phyloP scores from a whole-genome alignment of 2,113 vertebrate genomes.

The Menidia beryllina region DNA sequence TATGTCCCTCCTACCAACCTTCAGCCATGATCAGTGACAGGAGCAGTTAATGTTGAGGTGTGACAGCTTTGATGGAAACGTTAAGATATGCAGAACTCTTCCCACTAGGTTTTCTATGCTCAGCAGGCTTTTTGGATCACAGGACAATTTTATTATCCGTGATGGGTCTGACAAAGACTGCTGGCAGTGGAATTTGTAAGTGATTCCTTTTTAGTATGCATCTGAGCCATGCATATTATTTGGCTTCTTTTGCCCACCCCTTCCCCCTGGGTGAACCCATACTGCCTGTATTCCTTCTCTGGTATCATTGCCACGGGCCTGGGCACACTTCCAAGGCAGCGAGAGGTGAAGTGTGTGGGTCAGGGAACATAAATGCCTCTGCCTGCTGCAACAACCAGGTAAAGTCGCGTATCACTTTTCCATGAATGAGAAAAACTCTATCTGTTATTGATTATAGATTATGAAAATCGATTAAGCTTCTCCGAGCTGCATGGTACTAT shows the following conservation, averaged over 20 bases:
- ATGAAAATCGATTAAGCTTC: conserved; percentile 48
- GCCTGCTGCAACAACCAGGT: conserved; percentile 8
- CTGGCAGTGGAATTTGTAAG: conserved; percentile 68
- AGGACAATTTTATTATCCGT: conserved; percentile 75
- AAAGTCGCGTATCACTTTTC: conserved; percentile 40
- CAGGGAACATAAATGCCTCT: conserved; percentile 18
- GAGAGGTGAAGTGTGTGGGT: conserved; percentile 51
- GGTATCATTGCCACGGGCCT: conserved; percentile 55
- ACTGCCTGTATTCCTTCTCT: conserved; percentile 61
- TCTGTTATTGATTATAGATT: conserved; percentile 66
- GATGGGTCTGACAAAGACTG: conserved; percentile 71
- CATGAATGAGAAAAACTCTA: conserved; percentile 52
- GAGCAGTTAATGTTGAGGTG: conserved; percentile 61
- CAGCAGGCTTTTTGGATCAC: conserved; percentile 74
- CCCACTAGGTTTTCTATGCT: conserved; percentile 62
- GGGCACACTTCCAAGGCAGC: conserved; percentile 38
- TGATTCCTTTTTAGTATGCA: conserved; percentile 65
- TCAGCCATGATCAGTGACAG: conserved; percentile 61
- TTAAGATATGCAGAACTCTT: conserved; percentile 70
- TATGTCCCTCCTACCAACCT: conserved; percentile 34
- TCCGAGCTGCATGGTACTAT: conserved; percentile 37
- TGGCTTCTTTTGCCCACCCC: conserved; percentile 46
- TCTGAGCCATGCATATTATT: conserved; percentile 38
- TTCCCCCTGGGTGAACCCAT: conserved; percentile 58
- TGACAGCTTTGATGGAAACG: conserved; percentile 54